Evolutionary conservation across 2,113 vertebrate species (phyloP), one percentile per base, ranked within the genome.

Genomic region (Acrocephalus arundinaceus): DNA sequence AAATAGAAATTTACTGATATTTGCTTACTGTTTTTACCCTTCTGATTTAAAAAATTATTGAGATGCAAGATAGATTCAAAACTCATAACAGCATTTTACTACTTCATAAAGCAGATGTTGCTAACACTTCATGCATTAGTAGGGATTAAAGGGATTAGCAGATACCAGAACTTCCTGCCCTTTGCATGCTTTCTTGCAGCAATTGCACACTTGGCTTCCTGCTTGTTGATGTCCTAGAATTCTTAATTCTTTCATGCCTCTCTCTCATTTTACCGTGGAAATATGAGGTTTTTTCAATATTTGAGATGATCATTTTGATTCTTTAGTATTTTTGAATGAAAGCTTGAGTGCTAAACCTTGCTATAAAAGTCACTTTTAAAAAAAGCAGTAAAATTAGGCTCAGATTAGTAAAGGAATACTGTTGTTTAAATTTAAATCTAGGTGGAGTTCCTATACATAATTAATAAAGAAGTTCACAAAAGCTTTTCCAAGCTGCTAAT

Each of bases 1-100:
- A 77, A 87, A 80, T 28, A 35, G 45, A 95, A 93, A 90, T 94
- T 77, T 93, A 95, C 85, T 82, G 71, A 45, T 70, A 74, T 80
- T 91, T 97, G 78, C 87, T 97, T 90, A 57, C 75, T 91, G 28
- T 90, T 96, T 88, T 91, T 96, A 97, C 86, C 46, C 80, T 81
- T 97, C 96, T 85, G 96, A 90, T 97, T 96, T 92, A 77, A 95
- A 96, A 96, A 95, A 89, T 89, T 58, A 95, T 94, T 95, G 86
- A 95, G 95, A 97, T 95, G 73, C 70, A 92, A 94, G 92, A 85
- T 23, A 67, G 76, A 94, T 96, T 87, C 89, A 84, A 93, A 97
- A 95, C 52, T 93, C 75, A 18, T 95, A 94, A 94, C 94, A 94
- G 68, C 74, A 5, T 95, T 97, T 97, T 97, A 93, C 71, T 90